phyloP scores from a whole-genome alignment of 2,888 invertebrate species.

The Drosophila aldrichi region DNA sequence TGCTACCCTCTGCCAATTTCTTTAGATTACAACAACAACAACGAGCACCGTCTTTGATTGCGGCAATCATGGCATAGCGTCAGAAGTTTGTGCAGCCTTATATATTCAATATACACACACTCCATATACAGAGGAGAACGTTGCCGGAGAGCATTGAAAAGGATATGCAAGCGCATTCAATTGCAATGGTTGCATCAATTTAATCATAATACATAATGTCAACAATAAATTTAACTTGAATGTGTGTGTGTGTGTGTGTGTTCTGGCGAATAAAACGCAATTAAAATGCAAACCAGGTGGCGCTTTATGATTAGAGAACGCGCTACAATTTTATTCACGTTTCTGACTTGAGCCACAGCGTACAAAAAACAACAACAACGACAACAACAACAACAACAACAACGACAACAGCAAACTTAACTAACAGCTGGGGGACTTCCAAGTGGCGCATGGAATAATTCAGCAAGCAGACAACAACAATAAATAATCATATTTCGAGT shows the following conservation, averaged over 20 bases:
- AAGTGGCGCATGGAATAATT: constrained; percentile 60
- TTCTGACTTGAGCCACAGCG: constrained; percentile 22
- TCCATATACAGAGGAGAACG: background rate
- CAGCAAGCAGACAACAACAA: constrained; percentile 33
- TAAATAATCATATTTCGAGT: constrained; percentile 42
- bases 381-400: background rate
- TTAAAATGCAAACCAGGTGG: constrained; percentile 65
- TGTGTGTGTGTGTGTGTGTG: background rate
- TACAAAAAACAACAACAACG: no score
- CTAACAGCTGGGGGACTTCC: constrained; percentile 35
- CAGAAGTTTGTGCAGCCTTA: constrained; percentile 50
- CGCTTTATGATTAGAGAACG: constrained; percentile 66
- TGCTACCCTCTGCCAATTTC: constrained; percentile 30
- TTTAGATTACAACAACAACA: constrained; percentile 32
- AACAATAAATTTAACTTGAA: background rate
- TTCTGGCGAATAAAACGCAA: constrained; percentile 34
- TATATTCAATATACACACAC: constrained; percentile 53
- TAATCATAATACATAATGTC: background rate
- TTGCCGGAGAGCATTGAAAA: background rate
- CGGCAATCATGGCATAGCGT: constrained; percentile 58
- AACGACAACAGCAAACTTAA: constrained; percentile 41
- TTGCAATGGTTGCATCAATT: constrained; percentile 18
- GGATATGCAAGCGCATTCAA: constrained; percentile 16
- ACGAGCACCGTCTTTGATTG: constrained; percentile 58
- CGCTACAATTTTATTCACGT: constrained; percentile 68